Conservation (phyloP, 2,888 invertebrate genomes). For the Diaperis boleti region DNA sequence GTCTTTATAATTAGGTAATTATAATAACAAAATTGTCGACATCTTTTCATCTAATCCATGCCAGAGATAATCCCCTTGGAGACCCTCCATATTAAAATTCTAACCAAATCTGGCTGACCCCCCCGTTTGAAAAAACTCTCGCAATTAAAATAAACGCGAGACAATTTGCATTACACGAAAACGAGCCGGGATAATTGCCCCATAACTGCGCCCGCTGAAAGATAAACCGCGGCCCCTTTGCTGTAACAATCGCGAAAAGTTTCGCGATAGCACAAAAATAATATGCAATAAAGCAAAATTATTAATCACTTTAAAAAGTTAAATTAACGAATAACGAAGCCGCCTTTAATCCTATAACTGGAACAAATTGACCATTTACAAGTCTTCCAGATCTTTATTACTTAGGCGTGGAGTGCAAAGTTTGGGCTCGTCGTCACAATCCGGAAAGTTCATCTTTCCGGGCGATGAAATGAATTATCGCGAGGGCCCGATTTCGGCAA, state of each 20-base stretch:
- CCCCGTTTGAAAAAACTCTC: slow-evolving; percentile 1
- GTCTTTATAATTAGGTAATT: too few species aligned
- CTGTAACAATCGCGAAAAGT: slow-evolving; percentile 11
- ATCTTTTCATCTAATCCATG: too few species aligned
- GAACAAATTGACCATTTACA: slow-evolving; percentile 51
- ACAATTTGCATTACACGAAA: slow-evolving; percentile 19
- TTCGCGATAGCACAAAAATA: slow-evolving; percentile 22
- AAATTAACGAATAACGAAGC: slow-evolving; percentile 37
- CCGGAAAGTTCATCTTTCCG: slow-evolving; percentile 32
- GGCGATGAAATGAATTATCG: slow-evolving; percentile 36
- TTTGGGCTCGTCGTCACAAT: slow-evolving; percentile 14
- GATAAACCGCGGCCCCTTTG: slow-evolving; percentile 7
- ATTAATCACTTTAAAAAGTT: slow-evolving; percentile 45
- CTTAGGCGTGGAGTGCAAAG: slow-evolving; percentile 33
- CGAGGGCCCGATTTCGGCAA: slow-evolving; percentile 19
- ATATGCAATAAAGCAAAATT: slow-evolving; percentile 27
- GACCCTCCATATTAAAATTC: slow-evolving; percentile 5
- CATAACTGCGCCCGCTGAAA: slow-evolving; percentile 2
- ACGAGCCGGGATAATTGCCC: slow-evolving; percentile 14
- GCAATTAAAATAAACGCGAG: slow-evolving; percentile 15
- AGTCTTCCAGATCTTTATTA: slow-evolving; percentile 42
- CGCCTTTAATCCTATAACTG: slow-evolving; percentile 44
- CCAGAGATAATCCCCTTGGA: too few species aligned
- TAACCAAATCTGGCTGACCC: background rate
- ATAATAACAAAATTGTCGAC: too few species aligned